Base-by-base conservation (phyloP, 1,140 invertebrate genomes). In the Microplitis demolitor region DNA sequence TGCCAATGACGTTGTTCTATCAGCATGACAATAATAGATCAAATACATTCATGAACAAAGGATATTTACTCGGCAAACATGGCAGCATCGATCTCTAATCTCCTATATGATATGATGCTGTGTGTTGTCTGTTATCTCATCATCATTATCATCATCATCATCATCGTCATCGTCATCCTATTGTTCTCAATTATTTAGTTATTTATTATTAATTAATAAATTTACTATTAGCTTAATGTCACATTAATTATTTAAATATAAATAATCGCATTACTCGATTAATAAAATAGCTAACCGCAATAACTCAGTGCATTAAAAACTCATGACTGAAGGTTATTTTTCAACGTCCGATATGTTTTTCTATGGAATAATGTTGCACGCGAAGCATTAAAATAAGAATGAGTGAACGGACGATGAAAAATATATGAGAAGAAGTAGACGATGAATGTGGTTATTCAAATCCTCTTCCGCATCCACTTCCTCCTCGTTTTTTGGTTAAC, bases 41-140 rank as follows among this genome's bases (percentile, higher is more conserved):
- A 34, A 54, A 54, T 69, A 50, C 35, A 69, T 60, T 60, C 54
- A 33, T 60, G 14, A 69, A 69, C 56, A 24, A 58, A 60, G 67
- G 67, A 69, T 69, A 69, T 69, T 69, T 69, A 69, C 67, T 35
- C 54, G 11, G 67, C 67, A 69, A 69, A 69, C 54, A 60, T 45
- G 34, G 37, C 60, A 11, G 14, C 53, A 35, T 60, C 45, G 56
- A 69, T 69, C 54, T 69, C 54, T 35, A 60, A 69, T 39, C 67
- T 54, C 61, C 45, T 31, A 69, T 68, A 13, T 56, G 34, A 45
- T 61, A 16, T 14, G 35, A 24, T 16, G 31, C 34, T 60, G 58
- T 37, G 60, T 4, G 60, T 60, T 14, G 54, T 8, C 58, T 61
- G 16, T 69, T 60, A 62, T 62, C 60, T n/a, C 34, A 39, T 62